Evolutionary conservation across 2,113 vertebrate species (phyloP).

Genomic region (Trochalopteron elliotii): DNA sequence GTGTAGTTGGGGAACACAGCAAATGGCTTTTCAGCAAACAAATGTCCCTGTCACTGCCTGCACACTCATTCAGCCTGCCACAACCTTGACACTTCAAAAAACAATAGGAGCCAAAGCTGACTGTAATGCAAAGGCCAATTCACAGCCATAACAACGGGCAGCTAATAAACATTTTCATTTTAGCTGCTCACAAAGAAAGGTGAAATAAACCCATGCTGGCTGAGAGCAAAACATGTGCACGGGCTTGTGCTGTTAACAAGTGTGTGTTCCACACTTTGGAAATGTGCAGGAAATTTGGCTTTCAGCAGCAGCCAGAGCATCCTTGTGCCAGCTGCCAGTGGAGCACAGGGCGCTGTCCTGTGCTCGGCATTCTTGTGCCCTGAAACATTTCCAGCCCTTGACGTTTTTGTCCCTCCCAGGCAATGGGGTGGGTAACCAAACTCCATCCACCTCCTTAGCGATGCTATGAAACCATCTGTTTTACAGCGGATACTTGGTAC

Average conservation of each 20-base stretch:
- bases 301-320: background rate
- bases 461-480: background rate
- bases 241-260: background rate
- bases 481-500: background rate
- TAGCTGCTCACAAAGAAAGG: background rate
- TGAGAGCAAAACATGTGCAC: fast-evolving
- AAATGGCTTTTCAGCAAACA: background rate
- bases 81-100: background rate
- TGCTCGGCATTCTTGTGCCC: background rate
- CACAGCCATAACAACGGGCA: background rate
- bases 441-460: fast-evolving
- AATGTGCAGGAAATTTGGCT: background rate
- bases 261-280: background rate
- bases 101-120: background rate
- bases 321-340: background rate
- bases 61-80: background rate
- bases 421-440: background rate
- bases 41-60: background rate
- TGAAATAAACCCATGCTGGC: background rate
- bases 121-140: background rate
- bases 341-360: background rate
- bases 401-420: background rate
- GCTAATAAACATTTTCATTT: background rate
- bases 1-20: background rate
- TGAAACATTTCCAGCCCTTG: background rate